phyloP scores from a whole-genome alignment of 2,113 vertebrate genomes.

The Leptosomus discolor region DNA sequence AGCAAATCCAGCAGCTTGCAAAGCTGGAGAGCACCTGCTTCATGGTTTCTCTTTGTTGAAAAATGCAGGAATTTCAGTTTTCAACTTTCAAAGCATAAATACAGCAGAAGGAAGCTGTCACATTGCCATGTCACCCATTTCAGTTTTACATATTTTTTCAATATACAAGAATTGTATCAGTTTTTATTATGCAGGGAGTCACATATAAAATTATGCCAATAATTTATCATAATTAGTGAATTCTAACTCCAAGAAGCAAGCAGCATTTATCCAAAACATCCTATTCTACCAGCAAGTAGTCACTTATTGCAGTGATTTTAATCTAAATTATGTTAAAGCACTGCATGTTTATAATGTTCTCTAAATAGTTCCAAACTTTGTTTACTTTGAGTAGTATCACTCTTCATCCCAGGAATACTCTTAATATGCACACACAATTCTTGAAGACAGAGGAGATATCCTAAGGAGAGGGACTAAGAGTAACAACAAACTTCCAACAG shows the following conservation, averaged over 20 bases:
- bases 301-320: neutral
- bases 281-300: neutral
- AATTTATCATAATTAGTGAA: neutral
- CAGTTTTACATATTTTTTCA: neutral
- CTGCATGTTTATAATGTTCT: neutral
- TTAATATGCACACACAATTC: neutral
- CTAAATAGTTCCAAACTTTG: neutral
- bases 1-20: neutral
- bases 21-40: neutral
- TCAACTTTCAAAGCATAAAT: neutral
- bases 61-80: neutral
- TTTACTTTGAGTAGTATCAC: neutral
- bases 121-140: neutral
- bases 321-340: neutral
- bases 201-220: neutral
- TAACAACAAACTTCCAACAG: neutral
- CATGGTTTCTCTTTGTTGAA: neutral
- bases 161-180: neutral
- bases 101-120: neutral
- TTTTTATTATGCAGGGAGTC: neutral
- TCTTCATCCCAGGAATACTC: neutral
- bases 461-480: neutral
- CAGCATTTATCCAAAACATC: neutral
- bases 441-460: neutral
- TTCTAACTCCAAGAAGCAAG: neutral